Percentiles rank a stretch among this genome's conserved stretches.
Conservation (phyloP, 37 sponge, comb jelly and placozoan genomes). For the Halisarca cf. caerulea region DNA sequence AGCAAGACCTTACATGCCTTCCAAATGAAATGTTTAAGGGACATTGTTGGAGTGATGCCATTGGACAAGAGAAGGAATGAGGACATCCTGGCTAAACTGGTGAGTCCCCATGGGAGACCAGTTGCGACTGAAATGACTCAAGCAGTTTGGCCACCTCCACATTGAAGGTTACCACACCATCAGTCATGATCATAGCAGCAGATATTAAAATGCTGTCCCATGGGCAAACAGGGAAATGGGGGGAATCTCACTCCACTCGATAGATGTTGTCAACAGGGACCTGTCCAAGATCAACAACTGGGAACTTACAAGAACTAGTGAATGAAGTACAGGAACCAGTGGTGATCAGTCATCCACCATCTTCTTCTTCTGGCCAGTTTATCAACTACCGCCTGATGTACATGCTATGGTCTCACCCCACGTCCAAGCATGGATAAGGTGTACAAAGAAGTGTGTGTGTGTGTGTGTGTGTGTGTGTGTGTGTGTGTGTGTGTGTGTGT, state of each 20-base stretch:
- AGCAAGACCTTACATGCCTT: not conserved
- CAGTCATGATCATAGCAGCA: slow-evolving; percentile 1
- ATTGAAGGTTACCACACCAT: not conserved
- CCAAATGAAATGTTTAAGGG: slow-evolving; percentile 3
- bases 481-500: too few species aligned
- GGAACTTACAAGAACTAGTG: not conserved
- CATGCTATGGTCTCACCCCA: too few species aligned
- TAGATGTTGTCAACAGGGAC: slow-evolving; percentile 12
- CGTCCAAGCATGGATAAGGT: too few species aligned
- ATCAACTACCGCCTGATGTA: too few species aligned
- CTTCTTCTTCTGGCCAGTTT: too few species aligned
- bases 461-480: too few species aligned
- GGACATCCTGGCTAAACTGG: not conserved
- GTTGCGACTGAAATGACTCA: not conserved
- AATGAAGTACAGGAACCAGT: too few species aligned
- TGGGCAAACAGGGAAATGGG: not conserved
- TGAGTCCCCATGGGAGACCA: not conserved
- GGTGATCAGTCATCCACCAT: too few species aligned
- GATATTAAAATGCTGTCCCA: not conserved
- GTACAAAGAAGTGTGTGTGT: too few species aligned
- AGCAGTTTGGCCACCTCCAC: slow-evolving; percentile 25
- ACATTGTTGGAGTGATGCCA: slow-evolving; percentile 4
- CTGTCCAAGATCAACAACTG: slow-evolving; percentile 30
- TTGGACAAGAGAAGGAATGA: slow-evolving; percentile 17
- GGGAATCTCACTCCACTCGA: slow-evolving; percentile 1